Conservation (phyloP, 2,888 invertebrate genomes). For the Willowsia nigromaculata region DNA sequence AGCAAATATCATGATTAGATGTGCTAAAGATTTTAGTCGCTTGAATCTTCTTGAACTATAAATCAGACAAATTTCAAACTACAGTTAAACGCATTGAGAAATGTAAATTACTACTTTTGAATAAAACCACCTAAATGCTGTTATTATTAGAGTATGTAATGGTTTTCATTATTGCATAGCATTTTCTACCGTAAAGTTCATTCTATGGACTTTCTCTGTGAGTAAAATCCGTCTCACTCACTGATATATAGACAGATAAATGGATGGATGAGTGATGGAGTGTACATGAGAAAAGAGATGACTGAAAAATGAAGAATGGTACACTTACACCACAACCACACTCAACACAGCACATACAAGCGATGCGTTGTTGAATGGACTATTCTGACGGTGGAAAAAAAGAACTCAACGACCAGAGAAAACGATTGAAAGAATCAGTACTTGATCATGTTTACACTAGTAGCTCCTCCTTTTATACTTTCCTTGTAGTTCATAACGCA, state of each 20-base stretch:
- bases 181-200: background rate
- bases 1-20: background rate
- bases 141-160: background rate
- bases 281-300: conserved; percentile 45
- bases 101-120: too few species aligned
- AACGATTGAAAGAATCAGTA: conserved; percentile 60
- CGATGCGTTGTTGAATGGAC: conserved; percentile 15
- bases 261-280: conserved; percentile 63
- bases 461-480: conserved; percentile 10
- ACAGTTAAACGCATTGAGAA: too few species aligned
- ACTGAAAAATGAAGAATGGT: conserved; percentile 47
- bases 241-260: conserved; percentile 54
- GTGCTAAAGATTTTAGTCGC: too few species aligned
- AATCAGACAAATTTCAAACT: too few species aligned
- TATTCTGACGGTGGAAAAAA: conserved; percentile 10
- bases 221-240: background rate
- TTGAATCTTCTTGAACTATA: too few species aligned
- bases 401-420: conserved; percentile 49
- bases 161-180: background rate
- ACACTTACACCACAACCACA: background rate
- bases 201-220: background rate
- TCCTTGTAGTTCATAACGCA: conserved; percentile 18
- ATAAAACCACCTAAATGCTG: too few species aligned
- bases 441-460: conserved; percentile 59
- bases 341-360: background rate